Percentiles rank a stretch among this genome's conserved stretches.
Conservation (phyloP, 64 coral and sea anemone species). For the Dendrophyllia cribrosa region DNA sequence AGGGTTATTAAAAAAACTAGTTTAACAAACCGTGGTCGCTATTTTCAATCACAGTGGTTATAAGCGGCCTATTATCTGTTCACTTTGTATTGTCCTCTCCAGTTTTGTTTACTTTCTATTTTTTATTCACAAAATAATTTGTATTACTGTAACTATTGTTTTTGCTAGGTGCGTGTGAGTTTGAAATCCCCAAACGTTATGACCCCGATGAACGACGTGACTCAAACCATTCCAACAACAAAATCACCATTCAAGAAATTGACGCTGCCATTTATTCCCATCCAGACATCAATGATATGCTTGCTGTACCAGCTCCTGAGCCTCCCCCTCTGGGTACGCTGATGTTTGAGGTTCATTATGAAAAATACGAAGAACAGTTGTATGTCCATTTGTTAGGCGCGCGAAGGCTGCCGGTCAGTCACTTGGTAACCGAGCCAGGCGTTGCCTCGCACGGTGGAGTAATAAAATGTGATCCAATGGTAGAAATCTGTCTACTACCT, state of each 20-base stretch:
- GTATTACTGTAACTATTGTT: no score
- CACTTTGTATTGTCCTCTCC: no score
- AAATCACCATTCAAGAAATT: conserved; percentile 48
- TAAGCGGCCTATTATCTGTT: no score
- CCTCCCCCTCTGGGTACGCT: conserved; percentile 68
- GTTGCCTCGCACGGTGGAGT: conserved; percentile 24
- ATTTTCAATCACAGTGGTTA: no score
- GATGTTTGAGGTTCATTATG: conserved; percentile 64
- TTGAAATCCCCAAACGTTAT: conserved; percentile 81
- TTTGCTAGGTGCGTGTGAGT: conserved; percentile 58
- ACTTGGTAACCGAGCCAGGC: conserved; percentile 74
- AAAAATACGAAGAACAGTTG: conserved; percentile 75
- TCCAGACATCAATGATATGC: conserved; percentile 9
- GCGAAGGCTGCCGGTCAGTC: conserved; percentile 76
- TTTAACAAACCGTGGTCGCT: no score
- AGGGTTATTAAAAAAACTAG: no score
- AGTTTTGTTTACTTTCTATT: no score
- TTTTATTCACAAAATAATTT: no score
- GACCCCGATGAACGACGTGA: conserved; percentile 57
- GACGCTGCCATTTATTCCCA: conserved; percentile 66
- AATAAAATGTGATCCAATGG: conserved; percentile 57
- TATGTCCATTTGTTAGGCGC: conserved; percentile 72
- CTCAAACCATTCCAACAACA: conserved; percentile 28
- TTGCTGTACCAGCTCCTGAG: conserved; percentile 15
- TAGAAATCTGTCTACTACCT: conserved; percentile 77